These are phyloP conservation scores for Drosophila mayri DNA, from an alignment of 1,140 invertebrate genomes.

Conservation along the genomic window DNA sequence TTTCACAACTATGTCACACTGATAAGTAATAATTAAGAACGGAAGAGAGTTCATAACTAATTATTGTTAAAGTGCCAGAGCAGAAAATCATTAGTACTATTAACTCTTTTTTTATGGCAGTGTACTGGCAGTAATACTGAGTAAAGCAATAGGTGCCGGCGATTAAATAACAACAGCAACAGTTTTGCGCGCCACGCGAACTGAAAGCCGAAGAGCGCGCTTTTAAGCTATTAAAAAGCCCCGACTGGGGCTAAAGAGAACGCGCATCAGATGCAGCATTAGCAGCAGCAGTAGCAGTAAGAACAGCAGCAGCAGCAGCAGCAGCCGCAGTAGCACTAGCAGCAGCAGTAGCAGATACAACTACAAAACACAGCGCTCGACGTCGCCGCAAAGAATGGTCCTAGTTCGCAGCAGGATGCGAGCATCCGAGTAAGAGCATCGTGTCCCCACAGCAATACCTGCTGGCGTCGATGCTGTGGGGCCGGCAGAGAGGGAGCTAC, in stretches of 20 bases:
- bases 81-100: neutral
- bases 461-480: conserved; percentile 46
- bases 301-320: neutral
- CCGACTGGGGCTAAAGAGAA: conserved; percentile 42
- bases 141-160: conserved; percentile 67
- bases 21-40: neutral
- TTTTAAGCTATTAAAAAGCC: conserved; percentile 3
- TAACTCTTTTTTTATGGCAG: conserved; percentile 6
- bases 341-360: conserved; percentile 19
- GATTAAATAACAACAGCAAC: conserved; percentile 81
- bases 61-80: neutral
- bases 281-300: conserved; percentile 10
- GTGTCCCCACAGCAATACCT: conserved; percentile 48
- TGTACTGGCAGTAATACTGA: conserved; percentile 39
- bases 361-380: conserved; percentile 9
- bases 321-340: conserved; percentile 35
- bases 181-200: conserved; percentile 74
- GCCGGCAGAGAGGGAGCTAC: conserved; percentile 24
- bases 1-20: neutral
- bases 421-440: conserved; percentile 40
- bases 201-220: conserved; percentile 17
- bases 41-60: neutral
- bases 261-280: conserved; percentile 62
- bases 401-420: conserved; percentile 50
- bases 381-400: conserved; percentile 72